These are phyloP conservation scores for Nasonovia ribisnigri DNA, from an alignment of 2,888 invertebrate species.

Conservation along the genomic window DNA sequence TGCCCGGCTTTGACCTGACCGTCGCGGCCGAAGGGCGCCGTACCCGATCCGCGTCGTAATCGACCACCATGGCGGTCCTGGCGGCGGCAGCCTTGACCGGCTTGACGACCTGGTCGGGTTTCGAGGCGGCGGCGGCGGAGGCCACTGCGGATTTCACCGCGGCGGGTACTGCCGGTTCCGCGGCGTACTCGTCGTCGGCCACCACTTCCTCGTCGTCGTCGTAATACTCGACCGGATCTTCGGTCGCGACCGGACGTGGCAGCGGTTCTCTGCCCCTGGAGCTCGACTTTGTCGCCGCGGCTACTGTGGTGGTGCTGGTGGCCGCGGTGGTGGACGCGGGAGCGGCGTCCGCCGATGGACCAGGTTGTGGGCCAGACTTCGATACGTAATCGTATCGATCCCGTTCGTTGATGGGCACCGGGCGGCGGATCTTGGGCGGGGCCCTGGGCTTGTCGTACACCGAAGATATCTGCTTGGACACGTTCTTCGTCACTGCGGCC, in stretches of 20 bases:
- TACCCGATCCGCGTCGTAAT: constrained; percentile 15
- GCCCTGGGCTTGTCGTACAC: constrained; percentile 82
- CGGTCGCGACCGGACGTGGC: constrained; percentile 65
- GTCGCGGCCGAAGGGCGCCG: not conserved
- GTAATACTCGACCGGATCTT: constrained; percentile 66
- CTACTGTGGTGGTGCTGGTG: constrained; percentile 65
- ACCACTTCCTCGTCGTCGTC: constrained; percentile 67
- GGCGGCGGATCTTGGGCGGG: constrained; percentile 83
- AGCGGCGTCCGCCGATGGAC: constrained; percentile 69
- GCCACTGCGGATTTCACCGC: constrained; percentile 50
- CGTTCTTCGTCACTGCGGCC: constrained; percentile 69
- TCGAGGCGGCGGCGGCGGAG: constrained; percentile 61
- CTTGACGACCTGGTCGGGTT: constrained; percentile 11
- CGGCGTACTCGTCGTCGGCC: constrained; percentile 15
- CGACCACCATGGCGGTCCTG: not conserved
- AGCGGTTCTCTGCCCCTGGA: constrained; percentile 66
- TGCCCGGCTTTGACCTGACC: not conserved
- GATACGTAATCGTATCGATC: constrained; percentile 69
- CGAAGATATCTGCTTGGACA: constrained; percentile 71
- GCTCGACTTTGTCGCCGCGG: constrained; percentile 66
- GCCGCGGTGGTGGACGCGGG: constrained; percentile 69
- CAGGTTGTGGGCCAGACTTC: constrained; percentile 67
- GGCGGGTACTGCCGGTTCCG: constrained; percentile 60
- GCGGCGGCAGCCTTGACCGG: not conserved
- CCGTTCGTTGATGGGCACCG: constrained; percentile 78